Evolutionary conservation across 2,888 invertebrate genomes (phyloP).

Genomic region (Eueremaeus valkanovi): DNA sequence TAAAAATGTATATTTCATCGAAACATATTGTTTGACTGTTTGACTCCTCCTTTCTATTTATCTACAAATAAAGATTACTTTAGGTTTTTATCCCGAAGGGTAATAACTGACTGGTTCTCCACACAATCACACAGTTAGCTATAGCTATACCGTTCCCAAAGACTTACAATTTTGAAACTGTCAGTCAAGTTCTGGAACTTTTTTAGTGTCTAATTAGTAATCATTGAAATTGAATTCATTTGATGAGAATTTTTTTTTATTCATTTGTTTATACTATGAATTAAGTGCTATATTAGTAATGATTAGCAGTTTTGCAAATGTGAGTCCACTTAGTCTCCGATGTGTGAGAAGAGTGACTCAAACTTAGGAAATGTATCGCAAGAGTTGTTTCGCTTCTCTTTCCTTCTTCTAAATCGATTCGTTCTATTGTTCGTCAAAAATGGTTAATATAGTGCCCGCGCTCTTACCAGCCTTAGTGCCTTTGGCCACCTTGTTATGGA

Average conservation of each 20-base stretch:
- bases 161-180: not conserved
- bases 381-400: not conserved
- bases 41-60: conserved; percentile 33
- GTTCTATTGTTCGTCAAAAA: not conserved
- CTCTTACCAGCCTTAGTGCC: conserved; percentile 46
- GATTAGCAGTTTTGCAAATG: not conserved
- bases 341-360: not conserved
- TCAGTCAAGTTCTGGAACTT: conserved; percentile 1
- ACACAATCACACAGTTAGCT: not conserved
- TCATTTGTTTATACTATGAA: not conserved
- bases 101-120: conserved; percentile 25
- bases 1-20: not conserved
- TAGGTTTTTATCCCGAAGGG: conserved; percentile 10
- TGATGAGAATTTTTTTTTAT: not conserved
- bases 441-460: conserved; percentile 41
- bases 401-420: not conserved
- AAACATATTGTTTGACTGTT: conserved; percentile 8
- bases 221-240: not conserved
- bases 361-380: not conserved
- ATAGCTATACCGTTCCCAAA: not conserved
- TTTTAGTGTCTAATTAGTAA: not conserved
- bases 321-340: too few species aligned
- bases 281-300: not conserved
- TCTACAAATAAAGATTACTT: conserved; percentile 28
- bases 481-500: conserved; percentile 46